These are phyloP conservation scores for Myopa tessellatipennis DNA, from an alignment of 2,888 invertebrate genomes.

Conservation along the genomic window DNA sequence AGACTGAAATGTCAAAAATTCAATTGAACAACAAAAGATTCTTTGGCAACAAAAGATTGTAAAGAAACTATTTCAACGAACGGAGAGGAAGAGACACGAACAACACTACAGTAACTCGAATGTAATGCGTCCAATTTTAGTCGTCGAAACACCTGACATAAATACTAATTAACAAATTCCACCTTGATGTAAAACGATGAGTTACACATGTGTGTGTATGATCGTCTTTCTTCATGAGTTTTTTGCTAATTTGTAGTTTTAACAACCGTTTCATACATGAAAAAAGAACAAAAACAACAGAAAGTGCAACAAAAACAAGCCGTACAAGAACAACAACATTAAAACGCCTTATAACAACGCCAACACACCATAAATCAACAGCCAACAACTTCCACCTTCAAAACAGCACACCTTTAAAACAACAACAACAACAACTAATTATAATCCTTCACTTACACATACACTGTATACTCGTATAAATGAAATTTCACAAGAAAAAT, in stretches of 20 bases:
- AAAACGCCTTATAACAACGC: neutral
- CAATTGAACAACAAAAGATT: too few species aligned
- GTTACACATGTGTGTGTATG: neutral
- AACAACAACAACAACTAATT: neutral
- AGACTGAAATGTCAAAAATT: too few species aligned
- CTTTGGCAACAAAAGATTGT: too few species aligned
- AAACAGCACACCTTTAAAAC: neutral
- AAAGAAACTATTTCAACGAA: too few species aligned
- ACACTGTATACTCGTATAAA: too few species aligned
- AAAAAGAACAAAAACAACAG: too few species aligned
- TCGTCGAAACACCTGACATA: conserved; percentile 19
- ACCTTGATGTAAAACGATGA: conserved; percentile 11
- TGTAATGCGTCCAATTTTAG: too few species aligned
- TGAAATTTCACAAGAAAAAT: too few species aligned
- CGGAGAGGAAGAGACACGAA: too few species aligned
- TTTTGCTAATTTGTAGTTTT: neutral
- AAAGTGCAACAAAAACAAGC: too few species aligned
- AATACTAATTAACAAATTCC: conserved; percentile 6
- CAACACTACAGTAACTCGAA: too few species aligned
- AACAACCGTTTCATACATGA: neutral
- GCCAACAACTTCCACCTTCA: neutral
- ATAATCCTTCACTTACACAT: too few species aligned
- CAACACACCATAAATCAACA: neutral
- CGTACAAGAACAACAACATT: neutral
- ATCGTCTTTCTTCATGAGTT: neutral